Conservation (phyloP, 2,113 vertebrate genomes). For the Dicerorhinus sumatrensis region DNA sequence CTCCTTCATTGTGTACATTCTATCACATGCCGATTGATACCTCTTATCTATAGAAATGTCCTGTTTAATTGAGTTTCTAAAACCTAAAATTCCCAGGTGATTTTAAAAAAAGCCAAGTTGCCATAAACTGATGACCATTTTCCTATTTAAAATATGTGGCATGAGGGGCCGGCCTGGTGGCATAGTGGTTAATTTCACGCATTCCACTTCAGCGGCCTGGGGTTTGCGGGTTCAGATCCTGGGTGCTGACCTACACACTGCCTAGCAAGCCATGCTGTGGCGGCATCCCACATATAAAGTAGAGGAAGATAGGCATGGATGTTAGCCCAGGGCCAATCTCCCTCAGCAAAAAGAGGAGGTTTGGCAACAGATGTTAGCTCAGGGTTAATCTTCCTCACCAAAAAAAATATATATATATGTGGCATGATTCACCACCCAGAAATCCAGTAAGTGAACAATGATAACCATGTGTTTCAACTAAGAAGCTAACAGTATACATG, state of each 20-base stretch:
- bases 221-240: too few species aligned
- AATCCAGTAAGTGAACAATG: neutral
- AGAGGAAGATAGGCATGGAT: too few species aligned
- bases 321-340: too few species aligned
- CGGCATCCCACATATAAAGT: too few species aligned
- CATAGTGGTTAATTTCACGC: too few species aligned
- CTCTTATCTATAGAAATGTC: neutral
- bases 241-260: too few species aligned
- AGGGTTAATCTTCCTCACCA: too few species aligned
- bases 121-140: neutral
- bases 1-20: neutral
- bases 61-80: conserved; percentile 32
- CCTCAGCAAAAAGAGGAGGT: too few species aligned
- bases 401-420: neutral
- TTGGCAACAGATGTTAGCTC: too few species aligned
- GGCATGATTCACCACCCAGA: neutral
- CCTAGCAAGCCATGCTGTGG: too few species aligned
- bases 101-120: neutral
- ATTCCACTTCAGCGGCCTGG: too few species aligned
- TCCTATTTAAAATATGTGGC: neutral
- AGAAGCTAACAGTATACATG: neutral
- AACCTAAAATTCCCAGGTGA: neutral
- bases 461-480: neutral
- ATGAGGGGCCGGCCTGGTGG: neutral
- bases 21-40: neutral